Percentiles rank a stretch among this genome's conserved stretches.
phyloP scores from a whole-genome alignment of 2,113 vertebrate species.

The Clarias magur region DNA sequence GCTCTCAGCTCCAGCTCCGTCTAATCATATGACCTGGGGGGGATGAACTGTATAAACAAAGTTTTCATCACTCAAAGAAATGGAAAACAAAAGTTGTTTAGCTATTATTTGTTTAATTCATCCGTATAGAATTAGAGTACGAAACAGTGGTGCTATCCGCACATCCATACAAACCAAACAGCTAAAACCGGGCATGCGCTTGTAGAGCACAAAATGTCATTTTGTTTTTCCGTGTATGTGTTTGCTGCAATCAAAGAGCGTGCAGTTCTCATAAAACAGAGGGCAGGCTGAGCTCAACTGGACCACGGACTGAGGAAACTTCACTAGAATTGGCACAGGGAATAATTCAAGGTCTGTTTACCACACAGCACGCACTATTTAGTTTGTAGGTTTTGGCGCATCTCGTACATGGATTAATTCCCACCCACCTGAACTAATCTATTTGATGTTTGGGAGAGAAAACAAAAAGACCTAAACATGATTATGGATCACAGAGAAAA shows the following conservation, averaged over 20 bases:
- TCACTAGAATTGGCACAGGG: conserved; percentile 27
- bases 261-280: conserved; percentile 29
- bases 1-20: neutral
- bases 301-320: neutral
- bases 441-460: conserved; percentile 1
- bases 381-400: neutral
- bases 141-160: neutral
- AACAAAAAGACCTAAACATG: neutral
- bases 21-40: neutral
- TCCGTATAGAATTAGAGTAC: too few species aligned
- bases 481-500: conserved; percentile 14
- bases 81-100: neutral
- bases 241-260: conserved; percentile 32
- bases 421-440: conserved; percentile 21
- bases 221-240: conserved; percentile 1
- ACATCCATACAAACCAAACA: neutral
- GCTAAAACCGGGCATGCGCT: neutral
- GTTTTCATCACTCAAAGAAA: neutral
- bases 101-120: neutral
- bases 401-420: conserved; percentile 38
- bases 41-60: conserved; percentile 6
- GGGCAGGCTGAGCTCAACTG: neutral
- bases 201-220: neutral
- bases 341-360: conserved; percentile 42
- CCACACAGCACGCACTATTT: conserved; percentile 5